Conservation (phyloP, 1,140 invertebrate genomes). For the Scaptodrosophila lebanonensis region DNA sequence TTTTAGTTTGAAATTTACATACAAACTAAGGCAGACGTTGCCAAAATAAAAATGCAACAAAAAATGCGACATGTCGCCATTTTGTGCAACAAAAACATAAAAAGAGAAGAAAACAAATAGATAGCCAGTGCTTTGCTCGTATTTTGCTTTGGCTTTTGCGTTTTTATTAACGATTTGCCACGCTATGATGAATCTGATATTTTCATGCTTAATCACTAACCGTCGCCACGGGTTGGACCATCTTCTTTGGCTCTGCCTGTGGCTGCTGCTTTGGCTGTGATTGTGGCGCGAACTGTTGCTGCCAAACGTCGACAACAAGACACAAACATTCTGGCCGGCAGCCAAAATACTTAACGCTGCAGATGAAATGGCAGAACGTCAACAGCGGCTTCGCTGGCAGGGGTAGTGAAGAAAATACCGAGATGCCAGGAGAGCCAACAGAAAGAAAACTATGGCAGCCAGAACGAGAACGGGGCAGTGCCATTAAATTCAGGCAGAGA, state of each 20-base stretch:
- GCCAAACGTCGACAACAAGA: slow-evolving; percentile 54
- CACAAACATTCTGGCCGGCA: slow-evolving; percentile 57
- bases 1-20: slow-evolving; percentile 39
- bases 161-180: slow-evolving; percentile 25
- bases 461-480: neutral
- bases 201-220: slow-evolving; percentile 74
- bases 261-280: slow-evolving; percentile 12
- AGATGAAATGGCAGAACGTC: slow-evolving; percentile 69
- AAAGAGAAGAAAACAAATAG: no score
- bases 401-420: no score
- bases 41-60: slow-evolving; percentile 23
- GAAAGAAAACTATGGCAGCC: neutral
- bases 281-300: slow-evolving; percentile 23
- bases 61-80: slow-evolving; percentile 40
- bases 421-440: slow-evolving; percentile 33
- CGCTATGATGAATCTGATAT: slow-evolving; percentile 57
- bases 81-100: slow-evolving; percentile 15
- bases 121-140: neutral
- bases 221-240: slow-evolving; percentile 35
- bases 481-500: slow-evolving; percentile 27
- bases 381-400: slow-evolving; percentile 3
- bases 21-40: slow-evolving; percentile 17
- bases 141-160: slow-evolving; percentile 8
- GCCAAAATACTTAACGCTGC: slow-evolving; percentile 74
- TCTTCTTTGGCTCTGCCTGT: neutral